These are phyloP conservation scores for Ceyx margarethae DNA, from an alignment of 2,113 vertebrate species.

Conservation along the genomic window DNA sequence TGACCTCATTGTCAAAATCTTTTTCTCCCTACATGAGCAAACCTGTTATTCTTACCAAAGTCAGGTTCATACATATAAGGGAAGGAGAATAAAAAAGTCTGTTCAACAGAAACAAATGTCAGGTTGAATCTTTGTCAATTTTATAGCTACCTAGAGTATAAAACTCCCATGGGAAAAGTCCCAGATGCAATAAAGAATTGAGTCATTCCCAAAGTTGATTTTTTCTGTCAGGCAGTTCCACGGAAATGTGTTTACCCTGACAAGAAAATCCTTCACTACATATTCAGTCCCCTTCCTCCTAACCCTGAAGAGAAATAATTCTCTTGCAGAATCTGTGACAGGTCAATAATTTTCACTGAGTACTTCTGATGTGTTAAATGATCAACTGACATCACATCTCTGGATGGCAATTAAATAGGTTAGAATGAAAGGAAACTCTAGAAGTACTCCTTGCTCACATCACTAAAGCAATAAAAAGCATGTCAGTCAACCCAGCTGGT, in stretches of 20 bases:
- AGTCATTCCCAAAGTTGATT: not conserved
- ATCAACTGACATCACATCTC: slow-evolving; percentile 1
- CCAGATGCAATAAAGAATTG: not conserved
- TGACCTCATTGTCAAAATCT: not conserved
- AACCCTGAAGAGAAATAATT: not conserved
- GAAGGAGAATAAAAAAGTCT: not conserved
- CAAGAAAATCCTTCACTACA: not conserved
- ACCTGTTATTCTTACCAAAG: not conserved
- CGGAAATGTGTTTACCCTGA: not conserved
- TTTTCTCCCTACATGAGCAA: not conserved
- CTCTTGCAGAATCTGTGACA: slow-evolving; percentile 2
- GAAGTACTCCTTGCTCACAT: not conserved
- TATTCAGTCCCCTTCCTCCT: not conserved
- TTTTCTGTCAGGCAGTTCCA: not conserved
- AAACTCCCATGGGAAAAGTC: not conserved
- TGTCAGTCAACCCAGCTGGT: not conserved
- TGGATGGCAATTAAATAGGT: slow-evolving; percentile 4
- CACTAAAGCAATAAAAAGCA: not conserved
- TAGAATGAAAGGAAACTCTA: not conserved
- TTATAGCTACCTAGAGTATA: not conserved
- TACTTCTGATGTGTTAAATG: slow-evolving; percentile 12
- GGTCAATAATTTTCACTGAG: slow-evolving; percentile 23
- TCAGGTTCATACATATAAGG: not conserved
- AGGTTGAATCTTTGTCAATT: not conserved
- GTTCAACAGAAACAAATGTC: not conserved